A percentile compares a stretch with the other conserved stretches of the same genome.
Evolutionary conservation across 2,797 vertebrate genomes (phyloP).

Genomic region (Gymnothorax javanicus): DNA sequence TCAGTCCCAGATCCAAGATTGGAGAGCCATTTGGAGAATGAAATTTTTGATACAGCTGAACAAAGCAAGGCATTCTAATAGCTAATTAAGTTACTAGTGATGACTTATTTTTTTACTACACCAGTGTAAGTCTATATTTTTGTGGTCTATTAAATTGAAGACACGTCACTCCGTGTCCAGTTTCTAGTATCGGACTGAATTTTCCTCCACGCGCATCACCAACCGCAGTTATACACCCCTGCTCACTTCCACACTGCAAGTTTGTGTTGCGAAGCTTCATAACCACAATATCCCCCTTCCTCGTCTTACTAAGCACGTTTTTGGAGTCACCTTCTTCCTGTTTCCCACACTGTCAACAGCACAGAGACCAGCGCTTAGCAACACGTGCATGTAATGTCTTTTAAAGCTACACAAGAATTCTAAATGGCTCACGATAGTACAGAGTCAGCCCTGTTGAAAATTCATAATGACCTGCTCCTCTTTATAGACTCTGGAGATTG

Average conservation of each 20-base stretch:
- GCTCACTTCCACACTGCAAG: not conserved
- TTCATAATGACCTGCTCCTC: too few relatives aligned
- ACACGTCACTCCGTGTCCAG: not conserved
- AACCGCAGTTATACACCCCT: not conserved
- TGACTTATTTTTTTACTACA: not conserved
- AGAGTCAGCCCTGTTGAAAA: too few relatives aligned
- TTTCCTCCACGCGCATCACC: not conserved
- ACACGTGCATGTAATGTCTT: not conserved
- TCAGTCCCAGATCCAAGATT: not conserved
- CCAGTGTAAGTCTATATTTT: not conserved
- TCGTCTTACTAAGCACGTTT: not conserved
- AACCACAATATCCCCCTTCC: slow-evolving; percentile 2
- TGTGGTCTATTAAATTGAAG: not conserved
- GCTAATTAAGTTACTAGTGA: not conserved
- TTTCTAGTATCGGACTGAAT: not conserved
- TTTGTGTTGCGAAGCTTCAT: not conserved
- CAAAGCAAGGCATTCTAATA: not conserved
- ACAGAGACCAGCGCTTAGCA: slow-evolving; percentile 13
- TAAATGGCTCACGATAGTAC: too few relatives aligned
- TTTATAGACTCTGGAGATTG: too few relatives aligned
- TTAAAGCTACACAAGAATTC: not conserved
- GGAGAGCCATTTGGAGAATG: not conserved
- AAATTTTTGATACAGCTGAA: not conserved
- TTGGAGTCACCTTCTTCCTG: slow-evolving; percentile 30
- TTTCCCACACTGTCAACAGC: slow-evolving; percentile 7